phyloP scores from a whole-genome alignment of 2,888 invertebrate genomes.

The Spicauda simplicius region DNA sequence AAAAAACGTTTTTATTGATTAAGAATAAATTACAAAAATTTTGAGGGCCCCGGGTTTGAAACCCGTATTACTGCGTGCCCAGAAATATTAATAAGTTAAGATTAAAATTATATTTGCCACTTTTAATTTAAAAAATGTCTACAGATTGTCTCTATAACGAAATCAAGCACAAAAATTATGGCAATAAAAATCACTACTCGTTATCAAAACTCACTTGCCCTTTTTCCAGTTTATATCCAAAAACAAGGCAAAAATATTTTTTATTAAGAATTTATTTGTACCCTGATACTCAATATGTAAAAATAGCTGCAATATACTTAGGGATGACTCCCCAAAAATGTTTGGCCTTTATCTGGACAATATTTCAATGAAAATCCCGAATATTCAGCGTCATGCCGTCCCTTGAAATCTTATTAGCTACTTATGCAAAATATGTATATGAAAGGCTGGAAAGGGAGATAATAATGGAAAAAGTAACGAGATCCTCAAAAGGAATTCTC shows the following conservation, averaged over 20 bases:
- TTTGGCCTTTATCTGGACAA: conserved; percentile 25
- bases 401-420: conserved; percentile 29
- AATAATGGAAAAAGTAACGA: conserved; percentile 61
- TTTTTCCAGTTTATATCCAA: not conserved
- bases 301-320: not conserved
- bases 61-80: no score
- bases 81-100: no score
- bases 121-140: no score
- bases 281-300: not conserved
- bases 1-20: no score
- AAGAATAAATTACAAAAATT: no score
- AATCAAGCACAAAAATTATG: no score
- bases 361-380: conserved; percentile 24
- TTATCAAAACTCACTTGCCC: no score
- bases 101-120: no score
- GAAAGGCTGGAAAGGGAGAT: conserved; percentile 53
- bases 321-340: conserved; percentile 6
- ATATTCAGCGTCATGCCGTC: conserved; percentile 15
- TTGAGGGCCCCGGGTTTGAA: no score
- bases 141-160: no score
- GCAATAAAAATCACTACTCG: no score
- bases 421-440: conserved; percentile 42
- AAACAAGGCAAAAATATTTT: not conserved
- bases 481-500: conserved; percentile 54
- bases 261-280: not conserved